Base-by-base conservation (phyloP, 2,113 vertebrate species). In the Nanorana parkeri region DNA sequence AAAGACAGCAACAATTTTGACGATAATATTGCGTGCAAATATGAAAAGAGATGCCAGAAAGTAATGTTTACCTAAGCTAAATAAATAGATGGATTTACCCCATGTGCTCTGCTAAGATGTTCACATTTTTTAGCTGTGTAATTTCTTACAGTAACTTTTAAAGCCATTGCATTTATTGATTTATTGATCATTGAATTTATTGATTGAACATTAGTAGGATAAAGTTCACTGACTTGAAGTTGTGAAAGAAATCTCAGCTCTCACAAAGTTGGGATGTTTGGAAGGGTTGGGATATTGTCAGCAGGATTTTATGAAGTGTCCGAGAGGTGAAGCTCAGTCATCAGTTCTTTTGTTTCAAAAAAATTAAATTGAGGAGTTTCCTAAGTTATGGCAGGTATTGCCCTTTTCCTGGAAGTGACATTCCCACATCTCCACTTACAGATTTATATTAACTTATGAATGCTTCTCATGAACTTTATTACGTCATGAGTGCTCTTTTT, bases 321-420 rank as follows among this genome's bases (percentile, higher is more conserved):
- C 76, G 23, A 67, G 47, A 61, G 61, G 51, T 68, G 21, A 54
- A 47, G 23, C 73, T 83, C 80, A 41, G 61, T 83, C 80, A 83
- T 76, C 80, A 51, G 71, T 72, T 58, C 72, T 67, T 82, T 82
- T 75, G 80, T 82, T 65, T 66, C 3, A 11, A 64, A 29, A 26
- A 66, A 56, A 73, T 60, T 68, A 75, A n/a, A 60, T 67, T 60
- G 32, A 83, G 55, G 63, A 83, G 63, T 75, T 83, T 74, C 64
- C 72, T 68, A 47, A 19, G 41, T 67, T 55, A 68, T 68, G 80
- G 72, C 80, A 83, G 41, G 72, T 83, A 67, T 68, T 68, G 21
- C 24, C 72, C 29, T 76, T 76, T 83, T 83, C 80, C 72, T 83
- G 69, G 69, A 75, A 74, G 67, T 75, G 52, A 66, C 80, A 82